phyloP scores from a whole-genome alignment of 2,888 invertebrate genomes.

The Leptinotarsa peninsularis region DNA sequence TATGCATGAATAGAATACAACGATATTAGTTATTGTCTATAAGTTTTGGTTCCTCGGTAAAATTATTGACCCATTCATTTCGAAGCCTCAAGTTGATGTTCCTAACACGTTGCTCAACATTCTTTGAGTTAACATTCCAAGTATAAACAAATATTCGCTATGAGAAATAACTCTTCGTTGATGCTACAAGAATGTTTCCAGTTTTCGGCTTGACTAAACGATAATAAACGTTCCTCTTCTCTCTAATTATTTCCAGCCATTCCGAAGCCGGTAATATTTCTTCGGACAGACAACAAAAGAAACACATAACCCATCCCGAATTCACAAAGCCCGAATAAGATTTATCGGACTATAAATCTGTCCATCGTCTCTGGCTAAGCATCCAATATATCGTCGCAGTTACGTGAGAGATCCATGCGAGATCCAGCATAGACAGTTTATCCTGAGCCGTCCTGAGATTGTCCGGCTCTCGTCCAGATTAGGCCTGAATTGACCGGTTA shows the following conservation, averaged over 20 bases:
- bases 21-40: no score
- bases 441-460: conserved; percentile 59
- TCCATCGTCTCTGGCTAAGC: conserved; percentile 58
- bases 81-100: no score
- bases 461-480: conserved; percentile 61
- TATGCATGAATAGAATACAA: no score
- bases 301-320: conserved; percentile 47
- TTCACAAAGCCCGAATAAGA: conserved; percentile 50
- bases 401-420: conserved; percentile 52
- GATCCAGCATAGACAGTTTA: conserved; percentile 52
- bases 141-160: not conserved
- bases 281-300: conserved; percentile 44
- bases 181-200: conserved; percentile 12
- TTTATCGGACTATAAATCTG: conserved; percentile 57
- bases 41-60: no score
- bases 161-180: not conserved
- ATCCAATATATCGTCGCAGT: conserved; percentile 63
- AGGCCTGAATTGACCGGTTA: conserved; percentile 66
- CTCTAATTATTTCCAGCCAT: conserved; percentile 44
- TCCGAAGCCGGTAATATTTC: conserved; percentile 41
- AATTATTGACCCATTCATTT: no score
- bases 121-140: no score
- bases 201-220: conserved; percentile 30
- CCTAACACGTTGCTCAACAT: no score
- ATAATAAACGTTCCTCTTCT: conserved; percentile 34